These are phyloP conservation scores for Microcebus murinus DNA, from an alignment of 2,113 vertebrate species.

Conservation along the genomic window DNA sequence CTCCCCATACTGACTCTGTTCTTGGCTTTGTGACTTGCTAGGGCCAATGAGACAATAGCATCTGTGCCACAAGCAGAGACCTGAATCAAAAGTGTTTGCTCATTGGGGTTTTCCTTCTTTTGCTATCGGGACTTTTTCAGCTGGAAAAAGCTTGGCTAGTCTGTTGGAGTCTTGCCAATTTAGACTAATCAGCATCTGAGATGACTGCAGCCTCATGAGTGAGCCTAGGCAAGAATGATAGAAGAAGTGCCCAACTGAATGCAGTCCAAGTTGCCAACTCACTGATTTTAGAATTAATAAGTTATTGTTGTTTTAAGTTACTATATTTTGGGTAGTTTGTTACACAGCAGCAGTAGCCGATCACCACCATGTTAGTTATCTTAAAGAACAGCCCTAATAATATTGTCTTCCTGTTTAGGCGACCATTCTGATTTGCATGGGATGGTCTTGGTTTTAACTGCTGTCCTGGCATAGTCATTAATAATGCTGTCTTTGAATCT, in stretches of 20 bases:
- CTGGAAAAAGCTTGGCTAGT: background rate
- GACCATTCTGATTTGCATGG: background rate
- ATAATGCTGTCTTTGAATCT: background rate
- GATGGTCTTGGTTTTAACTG: background rate
- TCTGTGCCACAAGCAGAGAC: background rate
- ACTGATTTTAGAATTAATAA: background rate
- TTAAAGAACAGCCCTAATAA: background rate
- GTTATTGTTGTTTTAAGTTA: background rate
- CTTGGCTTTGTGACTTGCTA: background rate
- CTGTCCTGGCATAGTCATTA: background rate
- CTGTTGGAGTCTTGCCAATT: background rate
- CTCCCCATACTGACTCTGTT: background rate
- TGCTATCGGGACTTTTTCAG: background rate
- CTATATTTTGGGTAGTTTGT: background rate
- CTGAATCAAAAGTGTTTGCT: background rate
- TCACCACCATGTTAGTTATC: background rate
- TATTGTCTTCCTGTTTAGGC: background rate
- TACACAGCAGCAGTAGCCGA: background rate
- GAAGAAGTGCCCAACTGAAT: background rate
- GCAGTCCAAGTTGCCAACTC: background rate
- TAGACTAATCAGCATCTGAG: background rate
- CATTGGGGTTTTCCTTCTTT: background rate
- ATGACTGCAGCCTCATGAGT: background rate
- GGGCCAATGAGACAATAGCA: background rate
- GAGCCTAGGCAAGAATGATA: background rate